Evolutionary conservation across 2,888 invertebrate species (phyloP).

Genomic region (Coenonympha arcania): DNA sequence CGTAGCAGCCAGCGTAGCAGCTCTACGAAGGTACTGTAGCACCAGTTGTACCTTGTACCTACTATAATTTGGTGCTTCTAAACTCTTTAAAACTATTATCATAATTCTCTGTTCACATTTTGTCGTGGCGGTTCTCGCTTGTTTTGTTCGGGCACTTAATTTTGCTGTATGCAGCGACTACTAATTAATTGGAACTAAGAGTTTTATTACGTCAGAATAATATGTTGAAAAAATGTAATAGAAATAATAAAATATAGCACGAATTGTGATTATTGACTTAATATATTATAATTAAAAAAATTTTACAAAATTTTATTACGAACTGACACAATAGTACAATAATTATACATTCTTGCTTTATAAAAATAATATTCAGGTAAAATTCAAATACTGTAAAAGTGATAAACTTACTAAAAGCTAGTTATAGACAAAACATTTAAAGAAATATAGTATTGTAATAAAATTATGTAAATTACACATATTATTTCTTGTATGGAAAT

Average conservation of each 20-base stretch:
- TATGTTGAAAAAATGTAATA: slow-evolving; percentile 11
- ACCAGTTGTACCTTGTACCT: slow-evolving; percentile 47
- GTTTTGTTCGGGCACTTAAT: slow-evolving; percentile 39
- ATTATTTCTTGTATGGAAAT: not conserved
- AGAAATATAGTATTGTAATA: not conserved
- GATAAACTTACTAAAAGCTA: no score
- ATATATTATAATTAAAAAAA: no score
- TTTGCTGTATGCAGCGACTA: slow-evolving; percentile 44
- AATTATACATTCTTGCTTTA: no score
- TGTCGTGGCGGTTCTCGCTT: slow-evolving; percentile 47
- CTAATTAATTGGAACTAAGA: slow-evolving; percentile 22
- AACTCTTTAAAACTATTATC: slow-evolving; percentile 68
- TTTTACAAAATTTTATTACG: no score
- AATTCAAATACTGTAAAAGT: no score
- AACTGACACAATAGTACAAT: no score
- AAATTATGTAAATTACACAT: no score
- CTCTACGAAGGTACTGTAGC: slow-evolving; percentile 44
- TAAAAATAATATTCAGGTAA: no score
- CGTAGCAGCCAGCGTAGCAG: slow-evolving; percentile 41
- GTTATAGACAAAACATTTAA: no score
- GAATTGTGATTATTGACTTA: no score
- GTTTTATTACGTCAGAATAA: slow-evolving; percentile 17
- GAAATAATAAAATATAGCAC: no score
- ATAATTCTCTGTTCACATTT: slow-evolving; percentile 64
- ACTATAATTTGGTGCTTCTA: slow-evolving; percentile 60